Conservation (phyloP, 2,113 vertebrate genomes). For the Baryphthengus martii region DNA sequence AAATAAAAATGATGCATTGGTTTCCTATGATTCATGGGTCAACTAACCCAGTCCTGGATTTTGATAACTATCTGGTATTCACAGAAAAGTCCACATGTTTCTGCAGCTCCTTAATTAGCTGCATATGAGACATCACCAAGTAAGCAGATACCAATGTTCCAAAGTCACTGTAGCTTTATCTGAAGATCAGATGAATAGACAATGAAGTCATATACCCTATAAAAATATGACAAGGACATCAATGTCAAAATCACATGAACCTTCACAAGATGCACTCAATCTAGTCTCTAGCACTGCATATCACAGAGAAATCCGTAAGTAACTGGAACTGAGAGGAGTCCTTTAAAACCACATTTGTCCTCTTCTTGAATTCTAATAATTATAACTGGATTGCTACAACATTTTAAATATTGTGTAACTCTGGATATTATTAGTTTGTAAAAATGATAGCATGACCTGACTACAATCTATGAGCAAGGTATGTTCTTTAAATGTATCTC, state of each 20-base stretch:
- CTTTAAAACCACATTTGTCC: background rate
- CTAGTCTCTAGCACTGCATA: background rate
- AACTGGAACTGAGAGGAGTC: background rate
- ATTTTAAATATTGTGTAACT: background rate
- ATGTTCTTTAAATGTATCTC: background rate
- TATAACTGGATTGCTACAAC: background rate
- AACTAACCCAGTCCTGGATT: background rate
- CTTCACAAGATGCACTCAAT: background rate
- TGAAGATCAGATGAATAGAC: background rate
- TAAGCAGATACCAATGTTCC: background rate
- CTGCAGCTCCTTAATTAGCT: background rate
- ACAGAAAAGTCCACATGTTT: background rate
- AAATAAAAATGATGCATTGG: background rate
- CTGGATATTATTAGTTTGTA: background rate
- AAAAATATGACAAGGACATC: background rate
- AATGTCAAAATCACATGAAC: background rate
- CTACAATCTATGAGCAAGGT: background rate
- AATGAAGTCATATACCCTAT: background rate
- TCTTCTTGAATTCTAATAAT: background rate
- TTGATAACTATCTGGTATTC: background rate
- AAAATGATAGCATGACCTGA: background rate
- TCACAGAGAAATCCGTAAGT: background rate
- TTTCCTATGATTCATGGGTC: background rate
- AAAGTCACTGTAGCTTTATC: background rate
- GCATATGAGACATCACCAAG: background rate